Evolutionary conservation across 2,797 vertebrate species (phyloP), one percentile per base, ranked within the genome.

Genomic region (Synanceia verrucosa): DNA sequence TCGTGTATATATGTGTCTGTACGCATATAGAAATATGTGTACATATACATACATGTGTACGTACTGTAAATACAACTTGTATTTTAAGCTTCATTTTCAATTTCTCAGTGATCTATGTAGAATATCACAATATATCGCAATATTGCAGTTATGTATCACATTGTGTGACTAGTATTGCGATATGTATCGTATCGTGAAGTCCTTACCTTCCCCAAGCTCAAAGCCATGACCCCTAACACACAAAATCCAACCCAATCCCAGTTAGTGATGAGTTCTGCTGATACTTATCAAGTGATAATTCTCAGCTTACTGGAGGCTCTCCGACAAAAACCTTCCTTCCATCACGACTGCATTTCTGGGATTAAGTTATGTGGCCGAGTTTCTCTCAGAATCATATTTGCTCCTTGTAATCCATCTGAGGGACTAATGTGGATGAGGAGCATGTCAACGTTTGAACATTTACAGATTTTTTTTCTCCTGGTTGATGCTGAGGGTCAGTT

Each of bases 321-420:
- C n/a, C n/a, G n/a, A n/a, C n/a, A n/a, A n/a, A n/a, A n/a, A n/a
- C 60, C 26, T 51, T 34, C 39, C 52, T 43, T 55, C 36, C 56
- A 29, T 57, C 24, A 10, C 3, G 0, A 75, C 3, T 36, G 29
- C 28, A 57, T 66, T 65, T 75, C 39, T 63, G 50, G 66, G 82
- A 85, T 89, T 84, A 84, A 29, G n/a, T 66, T 66, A 63, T 56
- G 63, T 13, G 12, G 41, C 72, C 64, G 64, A 71, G 56, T 70
- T 76, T 67, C 65, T 79, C 33, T 66, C 59, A 51, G 57, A 83
- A 50, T 67, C 73, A 73, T 48, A 56, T 79, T 83, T 74, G 18
- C 52, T 79, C 23, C 14, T 60, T 16, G 11, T 90, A 87, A 90
- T 89, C 85, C 81, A 67, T 79, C 61, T 5, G 51, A 79, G 51